Base-by-base conservation (phyloP, 2,797 vertebrate genomes). In the Spinibarbus caldwelli region DNA sequence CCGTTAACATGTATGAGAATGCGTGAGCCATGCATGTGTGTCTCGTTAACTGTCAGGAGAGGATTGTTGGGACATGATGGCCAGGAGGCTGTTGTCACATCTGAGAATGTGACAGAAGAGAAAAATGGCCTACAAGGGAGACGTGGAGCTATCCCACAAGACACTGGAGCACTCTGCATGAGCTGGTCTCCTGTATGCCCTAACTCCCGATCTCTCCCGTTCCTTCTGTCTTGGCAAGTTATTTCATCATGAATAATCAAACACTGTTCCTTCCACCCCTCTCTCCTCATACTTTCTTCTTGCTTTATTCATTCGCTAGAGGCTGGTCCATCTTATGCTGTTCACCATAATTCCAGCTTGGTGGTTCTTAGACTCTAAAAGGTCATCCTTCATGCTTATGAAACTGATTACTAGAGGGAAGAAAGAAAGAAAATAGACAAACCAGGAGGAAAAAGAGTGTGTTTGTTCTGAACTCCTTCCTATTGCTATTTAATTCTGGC, bases 401-500 rank as follows among this genome's bases (percentile, higher is more conserved):
- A 83, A 82, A 81, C 45, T 15, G 47, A 80, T 36, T 70, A 90
- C 90, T 89, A 86, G 82, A 78, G 80, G 41, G 67, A 89, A 89
- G 92, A 91, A 85, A 93, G 91, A 92, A 87, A 79, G 83, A 89
- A 43, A 86, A 82, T 80, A 54, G 47, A 76, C 31, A 43, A 80
- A 29, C 84, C 77, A 59, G 72, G 75, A 79, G 88, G 72, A 72
- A 26, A 11, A 67, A 87, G n/a, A 78, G 73, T 45, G 34, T 82
- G 23, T 91, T 88, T 88, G 83, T 82, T 84, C 79, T 83, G 84
- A 90, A 82, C 89, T 88, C 90, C 86, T 76, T 87, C 90, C 88
- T 91, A 90, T 70, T 84, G 70, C 71, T 80, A 82, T 87, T 86
- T 92, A 93, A 92, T 92, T 88, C 90, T 87, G 86, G 86, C 82